Evolutionary conservation across 2,888 invertebrate species (phyloP).

Genomic region (Acleris sparsana): DNA sequence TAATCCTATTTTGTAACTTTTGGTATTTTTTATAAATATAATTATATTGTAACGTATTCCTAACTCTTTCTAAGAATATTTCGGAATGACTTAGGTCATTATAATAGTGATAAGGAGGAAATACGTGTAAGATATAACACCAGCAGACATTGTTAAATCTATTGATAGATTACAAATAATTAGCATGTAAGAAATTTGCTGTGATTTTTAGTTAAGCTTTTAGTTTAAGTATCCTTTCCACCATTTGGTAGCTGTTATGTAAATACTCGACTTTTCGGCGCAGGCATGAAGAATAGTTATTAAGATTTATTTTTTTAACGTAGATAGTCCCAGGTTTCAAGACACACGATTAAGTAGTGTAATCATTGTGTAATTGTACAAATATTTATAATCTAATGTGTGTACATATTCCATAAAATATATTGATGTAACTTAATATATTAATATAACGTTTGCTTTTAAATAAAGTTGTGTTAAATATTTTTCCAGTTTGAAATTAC

Average conservation of each 20-base stretch:
- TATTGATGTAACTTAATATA: constrained; percentile 9
- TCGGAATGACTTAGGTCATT: constrained; percentile 38
- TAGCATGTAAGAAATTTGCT: constrained; percentile 62
- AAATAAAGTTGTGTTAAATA: constrained; percentile 47
- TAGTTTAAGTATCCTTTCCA: constrained; percentile 42
- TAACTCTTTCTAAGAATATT: constrained; percentile 57
- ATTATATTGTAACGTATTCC: constrained; percentile 43
- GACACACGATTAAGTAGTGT: constrained; percentile 45
- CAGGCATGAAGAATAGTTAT: constrained; percentile 10
- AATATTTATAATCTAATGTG: constrained; percentile 9
- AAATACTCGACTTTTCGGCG: constrained; percentile 38
- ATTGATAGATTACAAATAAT: constrained; percentile 38
- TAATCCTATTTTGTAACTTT: constrained; percentile 17
- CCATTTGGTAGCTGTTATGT: constrained; percentile 45
- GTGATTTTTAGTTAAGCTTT: constrained; percentile 65
- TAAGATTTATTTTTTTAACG: constrained; percentile 74
- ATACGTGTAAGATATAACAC: constrained; percentile 57
- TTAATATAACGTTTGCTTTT: constrained; percentile 9
- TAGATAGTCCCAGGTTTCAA: constrained; percentile 62
- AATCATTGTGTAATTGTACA: constrained; percentile 27
- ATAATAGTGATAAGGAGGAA: constrained; percentile 35
- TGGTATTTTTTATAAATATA: constrained; percentile 27
- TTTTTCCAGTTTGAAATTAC: constrained; percentile 40
- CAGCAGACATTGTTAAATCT: constrained; percentile 52
- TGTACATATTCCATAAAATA: constrained; percentile 33